Percentiles rank a stretch among this genome's conserved stretches.
phyloP scores from a whole-genome alignment of 2,888 invertebrate species.

The Amblyteles armatorius region DNA sequence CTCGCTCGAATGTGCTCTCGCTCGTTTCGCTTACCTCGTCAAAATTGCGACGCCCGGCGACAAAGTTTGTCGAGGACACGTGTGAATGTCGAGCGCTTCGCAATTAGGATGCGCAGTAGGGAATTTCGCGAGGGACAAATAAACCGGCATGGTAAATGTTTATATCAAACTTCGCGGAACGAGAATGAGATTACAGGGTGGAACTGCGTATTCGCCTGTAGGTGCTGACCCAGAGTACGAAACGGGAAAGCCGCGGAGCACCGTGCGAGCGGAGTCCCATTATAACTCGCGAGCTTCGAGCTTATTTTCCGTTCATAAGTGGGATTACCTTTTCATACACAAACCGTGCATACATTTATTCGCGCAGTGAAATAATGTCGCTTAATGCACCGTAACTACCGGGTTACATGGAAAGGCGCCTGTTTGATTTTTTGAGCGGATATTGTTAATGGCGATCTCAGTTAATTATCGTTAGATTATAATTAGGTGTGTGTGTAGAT shows the following conservation, averaged over 20 bases:
- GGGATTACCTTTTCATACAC: neutral
- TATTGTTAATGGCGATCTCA: too few relatives aligned
- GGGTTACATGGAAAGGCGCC: too few relatives aligned
- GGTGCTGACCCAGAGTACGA: conserved; percentile 1
- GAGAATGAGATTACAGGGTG: conserved; percentile 2
- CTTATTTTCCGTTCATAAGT: conserved; percentile 14
- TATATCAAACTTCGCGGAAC: conserved; percentile 51
- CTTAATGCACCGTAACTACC: too few relatives aligned
- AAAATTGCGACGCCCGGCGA: conserved; percentile 53
- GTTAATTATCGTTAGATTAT: too few relatives aligned
- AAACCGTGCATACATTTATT: neutral
- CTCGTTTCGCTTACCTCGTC: conserved; percentile 49
- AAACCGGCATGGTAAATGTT: conserved; percentile 53
- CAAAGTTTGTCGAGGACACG: conserved; percentile 47
- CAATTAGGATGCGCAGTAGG: conserved; percentile 36
- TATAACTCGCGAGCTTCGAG: conserved; percentile 2
- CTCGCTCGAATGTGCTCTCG: conserved; percentile 48
- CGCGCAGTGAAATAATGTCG: neutral
- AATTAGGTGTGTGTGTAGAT: too few relatives aligned
- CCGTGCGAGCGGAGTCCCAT: neutral
- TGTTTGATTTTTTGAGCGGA: too few relatives aligned
- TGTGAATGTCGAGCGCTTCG: conserved; percentile 53
- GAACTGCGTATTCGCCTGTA: neutral
- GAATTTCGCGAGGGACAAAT: conserved; percentile 50
- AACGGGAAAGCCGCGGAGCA: neutral